These are phyloP conservation scores for Erethizon dorsatum DNA, from an alignment of 2,797 vertebrate genomes.

Conservation along the genomic window DNA sequence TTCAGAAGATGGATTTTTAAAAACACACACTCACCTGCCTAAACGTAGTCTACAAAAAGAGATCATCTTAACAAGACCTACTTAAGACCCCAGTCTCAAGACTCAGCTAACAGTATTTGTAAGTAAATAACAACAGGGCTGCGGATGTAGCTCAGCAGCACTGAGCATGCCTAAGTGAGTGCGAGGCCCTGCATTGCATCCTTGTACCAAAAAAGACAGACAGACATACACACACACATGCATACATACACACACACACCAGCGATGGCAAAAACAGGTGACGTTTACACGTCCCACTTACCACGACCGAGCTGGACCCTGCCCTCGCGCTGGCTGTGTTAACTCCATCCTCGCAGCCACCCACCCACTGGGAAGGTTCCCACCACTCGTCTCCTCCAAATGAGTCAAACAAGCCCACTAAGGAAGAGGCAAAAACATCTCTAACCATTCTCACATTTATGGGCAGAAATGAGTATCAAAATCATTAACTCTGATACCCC, in stretches of 20 bases:
- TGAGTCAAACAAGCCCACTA: background rate
- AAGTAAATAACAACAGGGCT: constrained; percentile 46
- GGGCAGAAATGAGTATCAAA: background rate
- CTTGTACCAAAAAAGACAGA: background rate
- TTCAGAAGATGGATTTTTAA: constrained; percentile 32
- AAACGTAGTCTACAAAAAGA: constrained; percentile 61
- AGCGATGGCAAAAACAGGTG: background rate
- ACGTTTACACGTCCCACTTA: background rate
- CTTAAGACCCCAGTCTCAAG: constrained; percentile 36
- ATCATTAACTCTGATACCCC: constrained; percentile 4
- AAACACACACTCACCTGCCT: constrained; percentile 23
- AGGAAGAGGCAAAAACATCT: constrained; percentile 44
- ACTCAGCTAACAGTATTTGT: constrained; percentile 56
- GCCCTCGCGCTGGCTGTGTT: background rate
- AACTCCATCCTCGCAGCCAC: constrained; percentile 15
- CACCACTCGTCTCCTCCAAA: constrained; percentile 36
- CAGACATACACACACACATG: background rate
- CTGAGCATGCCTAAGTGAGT: background rate
- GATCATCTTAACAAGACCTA: constrained; percentile 40
- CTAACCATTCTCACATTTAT: constrained; percentile 10
- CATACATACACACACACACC: background rate
- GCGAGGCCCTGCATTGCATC: background rate
- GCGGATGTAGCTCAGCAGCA: background rate
- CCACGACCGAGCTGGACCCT: background rate
- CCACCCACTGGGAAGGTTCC: background rate